Evolutionary conservation across 1,140 invertebrate genomes (phyloP), one percentile per base, ranked within the genome.

Genomic region (Danaus plexippus): DNA sequence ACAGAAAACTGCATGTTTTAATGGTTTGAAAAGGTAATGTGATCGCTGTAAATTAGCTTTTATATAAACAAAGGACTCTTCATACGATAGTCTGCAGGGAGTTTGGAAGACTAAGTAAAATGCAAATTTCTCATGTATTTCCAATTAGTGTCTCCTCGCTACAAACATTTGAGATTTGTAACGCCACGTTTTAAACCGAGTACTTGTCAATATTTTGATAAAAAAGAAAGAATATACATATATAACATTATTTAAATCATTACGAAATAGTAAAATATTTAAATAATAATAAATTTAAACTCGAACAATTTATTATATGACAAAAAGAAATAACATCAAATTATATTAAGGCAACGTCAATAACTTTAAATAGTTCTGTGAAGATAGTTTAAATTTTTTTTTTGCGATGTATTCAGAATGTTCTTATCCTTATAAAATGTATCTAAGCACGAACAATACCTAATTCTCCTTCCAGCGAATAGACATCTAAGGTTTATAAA

Each of bases 51-150:
- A 66, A 59, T 54, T 59, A 64, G 63, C 57, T 58, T 49, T 47
- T 58, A 54, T 56, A 51, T 65, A 55, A 59, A 69, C 66, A 76
- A 76, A 76, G 72, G 71, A 71, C 70, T 69, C 57, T 57, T 63
- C 64, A 70, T 67, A 69, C 69, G 50, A 67, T 66, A 66, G 64
- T 67, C 63, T 66, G 13, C 45, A 32, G 66, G 66, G 73, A 69
- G 61, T 75, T 75, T 61, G 67, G 62, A 47, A 73, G 74, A 76
- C 78, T 79, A 80, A 80, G 78, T 79, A 80, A 81, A 81, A 84
- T 84, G 80, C 78, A 80, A 84, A 84, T 81, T 32, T 69, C 71
- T 79, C 78, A 80, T 81, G 78, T 84, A 84, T 84, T 81, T 77
- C 75, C 74, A 84, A 84, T 84, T 81, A 84, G 78, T 64, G 57